Evolutionary conservation across 2,797 vertebrate genomes (phyloP).

Genomic region (Catharus ustulatus): DNA sequence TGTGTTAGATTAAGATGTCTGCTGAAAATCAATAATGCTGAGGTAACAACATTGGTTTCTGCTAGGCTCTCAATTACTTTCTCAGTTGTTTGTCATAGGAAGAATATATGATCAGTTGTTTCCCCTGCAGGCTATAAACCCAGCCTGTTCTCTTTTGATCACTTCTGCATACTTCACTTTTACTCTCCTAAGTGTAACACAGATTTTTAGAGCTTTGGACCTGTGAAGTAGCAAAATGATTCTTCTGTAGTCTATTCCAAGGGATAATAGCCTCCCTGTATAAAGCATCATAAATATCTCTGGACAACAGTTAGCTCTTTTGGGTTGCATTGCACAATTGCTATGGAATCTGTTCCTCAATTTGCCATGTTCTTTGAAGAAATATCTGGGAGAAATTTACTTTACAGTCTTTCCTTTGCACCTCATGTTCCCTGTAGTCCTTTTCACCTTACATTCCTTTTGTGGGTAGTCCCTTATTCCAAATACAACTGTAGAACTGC

Average conservation of each 20-base stretch:
- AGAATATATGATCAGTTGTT: constrained; percentile 73
- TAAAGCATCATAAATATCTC: constrained; percentile 64
- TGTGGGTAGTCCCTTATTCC: not conserved
- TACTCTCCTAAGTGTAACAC: constrained; percentile 55
- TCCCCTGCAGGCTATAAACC: constrained; percentile 69
- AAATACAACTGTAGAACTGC: not conserved
- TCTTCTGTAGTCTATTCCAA: constrained; percentile 53
- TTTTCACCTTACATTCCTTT: not conserved
- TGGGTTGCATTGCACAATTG: not conserved
- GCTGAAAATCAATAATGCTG: constrained; percentile 73
- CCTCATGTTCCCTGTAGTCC: not conserved
- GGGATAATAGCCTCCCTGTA: constrained; percentile 41
- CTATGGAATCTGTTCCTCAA: not conserved
- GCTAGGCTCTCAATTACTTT: constrained; percentile 71
- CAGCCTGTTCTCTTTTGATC: constrained; percentile 67
- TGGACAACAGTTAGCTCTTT: constrained; percentile 26
- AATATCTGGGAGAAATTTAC: not conserved
- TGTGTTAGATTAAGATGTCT: constrained; percentile 75
- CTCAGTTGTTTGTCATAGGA: constrained; percentile 69
- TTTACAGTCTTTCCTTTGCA: not conserved
- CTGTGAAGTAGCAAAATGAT: constrained; percentile 53
- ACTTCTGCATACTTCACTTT: constrained; percentile 74
- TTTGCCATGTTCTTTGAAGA: constrained; percentile 4
- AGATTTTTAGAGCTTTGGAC: constrained; percentile 55
- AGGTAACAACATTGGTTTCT: constrained; percentile 74